These are phyloP conservation scores for Drosophila monieri DNA, from an alignment of 2,888 invertebrate species.

Conservation along the genomic window DNA sequence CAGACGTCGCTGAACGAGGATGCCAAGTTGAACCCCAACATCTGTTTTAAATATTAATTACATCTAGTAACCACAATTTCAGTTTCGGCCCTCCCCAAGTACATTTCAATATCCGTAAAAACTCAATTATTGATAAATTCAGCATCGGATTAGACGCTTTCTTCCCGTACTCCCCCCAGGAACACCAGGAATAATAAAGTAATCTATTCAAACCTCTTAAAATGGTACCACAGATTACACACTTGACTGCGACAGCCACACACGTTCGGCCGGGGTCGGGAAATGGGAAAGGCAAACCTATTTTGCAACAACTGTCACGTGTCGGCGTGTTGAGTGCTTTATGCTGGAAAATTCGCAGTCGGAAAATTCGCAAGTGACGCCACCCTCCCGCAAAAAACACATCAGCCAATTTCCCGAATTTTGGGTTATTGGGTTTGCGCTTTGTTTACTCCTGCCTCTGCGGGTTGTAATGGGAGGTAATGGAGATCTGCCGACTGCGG, in stretches of 20 bases:
- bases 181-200: conserved; percentile 30
- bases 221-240: conserved; percentile 68
- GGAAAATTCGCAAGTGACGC: conserved; percentile 59
- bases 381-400: conserved; percentile 8
- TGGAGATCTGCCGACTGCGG: conserved; percentile 16
- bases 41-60: background rate
- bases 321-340: conserved; percentile 60
- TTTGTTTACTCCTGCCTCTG: conserved; percentile 57
- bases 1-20: conserved; percentile 9
- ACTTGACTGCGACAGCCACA: conserved; percentile 66
- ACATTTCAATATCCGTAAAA: conserved; percentile 10
- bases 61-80: conserved; percentile 1
- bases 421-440: conserved; percentile 65
- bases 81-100: background rate
- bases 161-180: background rate
- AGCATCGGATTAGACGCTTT: conserved; percentile 12
- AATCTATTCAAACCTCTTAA: conserved; percentile 49
- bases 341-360: conserved; percentile 63
- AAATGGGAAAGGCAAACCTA: conserved; percentile 61
- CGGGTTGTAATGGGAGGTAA: conserved; percentile 42
- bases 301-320: conserved; percentile 75
- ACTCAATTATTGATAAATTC: conserved; percentile 1
- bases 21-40: background rate
- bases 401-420: conserved; percentile 64
- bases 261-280: conserved; percentile 41